Evolutionary conservation across 2,888 invertebrate genomes (phyloP).

Genomic region (Drosophila barbarae): DNA sequence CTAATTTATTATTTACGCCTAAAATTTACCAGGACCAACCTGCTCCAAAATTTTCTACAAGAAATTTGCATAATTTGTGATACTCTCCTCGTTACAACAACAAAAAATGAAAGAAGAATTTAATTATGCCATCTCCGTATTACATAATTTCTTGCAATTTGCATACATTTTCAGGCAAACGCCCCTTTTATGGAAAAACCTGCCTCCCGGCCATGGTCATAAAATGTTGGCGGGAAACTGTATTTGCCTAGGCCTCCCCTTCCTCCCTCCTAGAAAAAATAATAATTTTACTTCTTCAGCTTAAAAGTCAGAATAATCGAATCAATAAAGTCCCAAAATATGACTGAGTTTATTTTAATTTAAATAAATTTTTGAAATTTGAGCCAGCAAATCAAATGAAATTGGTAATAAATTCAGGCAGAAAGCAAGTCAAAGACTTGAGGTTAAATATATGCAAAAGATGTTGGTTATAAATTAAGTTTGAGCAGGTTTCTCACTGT

Average conservation of each 20-base stretch:
- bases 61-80: constrained; percentile 62
- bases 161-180: constrained; percentile 55
- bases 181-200: constrained; percentile 25
- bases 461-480: constrained; percentile 30
- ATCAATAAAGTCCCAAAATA: constrained; percentile 10
- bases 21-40: constrained; percentile 12
- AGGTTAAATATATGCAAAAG: constrained; percentile 14
- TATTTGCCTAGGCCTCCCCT: constrained; percentile 9
- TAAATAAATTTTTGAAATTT: constrained; percentile 7
- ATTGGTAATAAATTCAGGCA: constrained; percentile 17
- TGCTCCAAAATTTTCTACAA: constrained; percentile 27
- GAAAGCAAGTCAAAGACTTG: constrained; percentile 8
- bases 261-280: background rate
- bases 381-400: constrained; percentile 13
- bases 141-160: constrained; percentile 61
- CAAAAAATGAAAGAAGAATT: constrained; percentile 49
- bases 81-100: constrained; percentile 8
- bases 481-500: constrained; percentile 10
- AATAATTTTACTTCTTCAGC: constrained; percentile 5
- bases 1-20: constrained; percentile 26
- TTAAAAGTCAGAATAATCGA: constrained; percentile 9
- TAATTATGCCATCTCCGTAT: constrained; percentile 58
- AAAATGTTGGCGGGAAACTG: constrained; percentile 34
- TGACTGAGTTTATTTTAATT: constrained; percentile 10
- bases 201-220: constrained; percentile 1